phyloP scores from a whole-genome alignment of 1,140 invertebrate species.

The Drosophila quadrilineata region DNA sequence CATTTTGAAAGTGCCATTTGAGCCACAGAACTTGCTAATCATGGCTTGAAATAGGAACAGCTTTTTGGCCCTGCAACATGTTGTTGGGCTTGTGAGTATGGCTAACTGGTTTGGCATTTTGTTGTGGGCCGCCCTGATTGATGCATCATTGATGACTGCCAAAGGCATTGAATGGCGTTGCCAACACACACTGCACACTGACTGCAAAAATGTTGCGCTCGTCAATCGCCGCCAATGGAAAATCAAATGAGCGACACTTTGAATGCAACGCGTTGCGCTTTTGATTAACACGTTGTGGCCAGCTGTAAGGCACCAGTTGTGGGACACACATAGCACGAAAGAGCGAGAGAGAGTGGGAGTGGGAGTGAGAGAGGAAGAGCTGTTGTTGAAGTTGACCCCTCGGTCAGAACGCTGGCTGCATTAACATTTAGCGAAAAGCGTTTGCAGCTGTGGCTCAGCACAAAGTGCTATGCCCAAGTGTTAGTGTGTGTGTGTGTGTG shows the following conservation, averaged over 20 bases:
- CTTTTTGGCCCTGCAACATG: neutral
- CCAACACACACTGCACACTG: neutral
- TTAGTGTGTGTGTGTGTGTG: constrained; percentile 1
- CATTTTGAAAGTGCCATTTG: too few species aligned
- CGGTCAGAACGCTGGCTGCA: constrained; percentile 9
- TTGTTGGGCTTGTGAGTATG: neutral
- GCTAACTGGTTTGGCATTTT: constrained; percentile 13
- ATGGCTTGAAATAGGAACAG: constrained; percentile 15
- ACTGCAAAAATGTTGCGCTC: constrained; percentile 46
- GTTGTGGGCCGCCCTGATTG: constrained; percentile 42
- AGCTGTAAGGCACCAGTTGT: constrained; percentile 4
- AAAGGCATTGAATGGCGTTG: constrained; percentile 15
- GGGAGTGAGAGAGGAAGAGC: neutral
- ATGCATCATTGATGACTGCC: constrained; percentile 55
- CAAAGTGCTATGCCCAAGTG: constrained; percentile 18
- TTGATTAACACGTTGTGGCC: constrained; percentile 61
- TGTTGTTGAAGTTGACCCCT: neutral
- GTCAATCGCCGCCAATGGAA: constrained; percentile 8
- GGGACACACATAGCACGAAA: neutral
- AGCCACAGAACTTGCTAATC: constrained; percentile 28
- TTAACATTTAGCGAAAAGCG: constrained; percentile 39
- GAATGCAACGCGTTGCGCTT: constrained; percentile 53
- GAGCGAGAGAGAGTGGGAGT: neutral
- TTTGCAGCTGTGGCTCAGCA: constrained; percentile 25
- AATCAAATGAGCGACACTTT: constrained; percentile 60